These are phyloP conservation scores for Drosophila arizonae DNA, from an alignment of 1,140 invertebrate species.

Conservation along the genomic window DNA sequence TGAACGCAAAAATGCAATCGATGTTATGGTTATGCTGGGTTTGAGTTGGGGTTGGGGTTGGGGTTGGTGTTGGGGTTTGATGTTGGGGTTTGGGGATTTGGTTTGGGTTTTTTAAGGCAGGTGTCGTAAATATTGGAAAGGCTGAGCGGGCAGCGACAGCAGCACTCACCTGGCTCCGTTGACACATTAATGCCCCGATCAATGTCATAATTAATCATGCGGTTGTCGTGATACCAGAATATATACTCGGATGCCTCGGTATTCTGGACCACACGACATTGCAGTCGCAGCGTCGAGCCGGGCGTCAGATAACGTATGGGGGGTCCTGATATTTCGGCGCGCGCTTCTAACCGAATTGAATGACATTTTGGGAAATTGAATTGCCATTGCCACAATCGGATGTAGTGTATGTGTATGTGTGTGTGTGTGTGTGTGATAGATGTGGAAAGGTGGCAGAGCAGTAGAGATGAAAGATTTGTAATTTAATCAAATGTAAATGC, in stretches of 20 bases:
- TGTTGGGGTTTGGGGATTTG: too few species aligned
- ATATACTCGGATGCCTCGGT: constrained; percentile 92
- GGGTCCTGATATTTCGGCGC: constrained; percentile 92
- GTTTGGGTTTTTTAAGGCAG: neutral
- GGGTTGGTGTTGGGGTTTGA: neutral
- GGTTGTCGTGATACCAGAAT: constrained; percentile 95
- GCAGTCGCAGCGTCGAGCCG: constrained; percentile 90
- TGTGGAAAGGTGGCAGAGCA: constrained; percentile 10
- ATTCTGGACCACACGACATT: constrained; percentile 90
- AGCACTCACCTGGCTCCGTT: constrained; percentile 84
- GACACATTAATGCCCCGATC: constrained; percentile 92
- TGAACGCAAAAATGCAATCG: constrained; percentile 27
- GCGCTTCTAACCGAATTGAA: constrained; percentile 87
- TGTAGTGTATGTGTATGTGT: neutral
- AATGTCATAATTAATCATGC: constrained; percentile 94
- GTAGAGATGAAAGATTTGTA: constrained; percentile 39
- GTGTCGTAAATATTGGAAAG: neutral
- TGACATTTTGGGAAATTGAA: constrained; percentile 46
- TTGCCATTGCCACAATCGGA: constrained; percentile 45
- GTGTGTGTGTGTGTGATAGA: constrained; percentile 3
- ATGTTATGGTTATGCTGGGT: neutral
- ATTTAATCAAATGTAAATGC: constrained; percentile 52
- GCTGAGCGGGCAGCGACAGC: neutral
- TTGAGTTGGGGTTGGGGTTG: neutral
- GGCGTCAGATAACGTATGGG: constrained; percentile 93